Percentiles rank a stretch among this genome's conserved stretches.
These are phyloP conservation scores for Mobula birostris DNA, from an alignment of 2,113 vertebrate species.

Conservation along the genomic window DNA sequence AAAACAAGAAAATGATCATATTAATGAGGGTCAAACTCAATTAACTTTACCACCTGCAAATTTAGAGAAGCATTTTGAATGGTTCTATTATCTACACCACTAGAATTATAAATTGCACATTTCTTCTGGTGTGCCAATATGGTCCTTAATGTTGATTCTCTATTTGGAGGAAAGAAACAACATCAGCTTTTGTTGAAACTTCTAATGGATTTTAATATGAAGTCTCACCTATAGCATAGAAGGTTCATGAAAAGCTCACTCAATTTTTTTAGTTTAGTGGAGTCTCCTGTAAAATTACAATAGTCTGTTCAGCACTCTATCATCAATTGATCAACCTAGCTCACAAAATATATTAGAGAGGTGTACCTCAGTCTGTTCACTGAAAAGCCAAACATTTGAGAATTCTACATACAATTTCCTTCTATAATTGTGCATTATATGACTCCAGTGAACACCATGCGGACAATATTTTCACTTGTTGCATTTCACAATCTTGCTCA, in stretches of 20 bases:
- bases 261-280: background rate
- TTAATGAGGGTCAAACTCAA: constrained; percentile 3
- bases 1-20: background rate
- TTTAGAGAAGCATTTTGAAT: background rate
- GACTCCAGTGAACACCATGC: background rate
- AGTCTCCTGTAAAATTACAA: background rate
- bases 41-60: constrained; percentile 13
- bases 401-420: background rate
- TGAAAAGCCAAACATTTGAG: background rate
- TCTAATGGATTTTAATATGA: background rate
- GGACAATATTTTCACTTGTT: background rate
- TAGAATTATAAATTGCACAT: constrained; percentile 8
- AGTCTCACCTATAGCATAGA: background rate
- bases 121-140: background rate
- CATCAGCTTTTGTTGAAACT: background rate
- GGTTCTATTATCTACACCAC: background rate
- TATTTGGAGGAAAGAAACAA: background rate
- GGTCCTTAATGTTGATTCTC: background rate
- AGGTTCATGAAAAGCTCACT: background rate
- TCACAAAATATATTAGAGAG: background rate
- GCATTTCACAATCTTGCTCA: background rate
- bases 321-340: background rate
- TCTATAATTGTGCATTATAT: background rate
- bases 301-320: background rate
- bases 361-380: background rate